Evolutionary conservation across 2,888 invertebrate species (phyloP).

Genomic region (Caenorhabditis auriculariae): DNA sequence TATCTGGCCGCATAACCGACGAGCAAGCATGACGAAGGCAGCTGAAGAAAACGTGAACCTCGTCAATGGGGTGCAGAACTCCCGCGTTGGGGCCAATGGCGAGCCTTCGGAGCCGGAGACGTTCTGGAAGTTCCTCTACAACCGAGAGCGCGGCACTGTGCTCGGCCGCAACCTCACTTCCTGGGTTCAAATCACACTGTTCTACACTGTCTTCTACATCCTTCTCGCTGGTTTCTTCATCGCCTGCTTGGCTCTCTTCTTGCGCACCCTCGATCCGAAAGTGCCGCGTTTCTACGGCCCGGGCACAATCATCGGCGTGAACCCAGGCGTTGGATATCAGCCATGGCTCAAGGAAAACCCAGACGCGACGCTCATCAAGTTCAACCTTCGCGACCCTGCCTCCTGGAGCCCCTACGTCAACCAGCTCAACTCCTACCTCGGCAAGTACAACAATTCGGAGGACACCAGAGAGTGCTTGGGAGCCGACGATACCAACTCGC

Average conservation of each 20-base stretch:
- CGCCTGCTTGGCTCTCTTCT: conserved; percentile 89
- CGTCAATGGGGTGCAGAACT: conserved; percentile 27
- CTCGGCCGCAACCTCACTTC: conserved; percentile 60
- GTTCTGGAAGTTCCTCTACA: conserved; percentile 56
- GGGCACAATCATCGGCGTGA: conserved; percentile 83
- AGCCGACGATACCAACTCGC: conserved; percentile 35
- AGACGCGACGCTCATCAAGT: conserved; percentile 94
- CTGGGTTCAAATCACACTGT: conserved; percentile 80
- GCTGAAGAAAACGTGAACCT: conserved; percentile 27
- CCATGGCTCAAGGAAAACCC: conserved; percentile 91
- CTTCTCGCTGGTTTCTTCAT: conserved; percentile 90
- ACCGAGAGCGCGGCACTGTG: conserved; percentile 55
- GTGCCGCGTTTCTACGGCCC: conserved; percentile 87
- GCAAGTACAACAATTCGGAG: conserved; percentile 47
- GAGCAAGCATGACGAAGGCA: conserved; percentile 20
- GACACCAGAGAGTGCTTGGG: conserved; percentile 54
- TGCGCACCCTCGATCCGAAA: conserved; percentile 82
- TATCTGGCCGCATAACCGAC: too few relatives aligned
- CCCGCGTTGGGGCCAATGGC: background rate
- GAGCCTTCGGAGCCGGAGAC: conserved; percentile 38
- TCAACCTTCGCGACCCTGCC: conserved; percentile 69
- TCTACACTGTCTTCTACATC: conserved; percentile 93
- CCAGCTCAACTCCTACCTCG: conserved; percentile 47
- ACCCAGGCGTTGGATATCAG: conserved; percentile 94
- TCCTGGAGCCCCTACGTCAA: conserved; percentile 46